A percentile compares a stretch with the other conserved stretches of the same genome.
These are phyloP conservation scores for Incurvaria masculella DNA, from an alignment of 2,888 invertebrate genomes.

Conservation along the genomic window DNA sequence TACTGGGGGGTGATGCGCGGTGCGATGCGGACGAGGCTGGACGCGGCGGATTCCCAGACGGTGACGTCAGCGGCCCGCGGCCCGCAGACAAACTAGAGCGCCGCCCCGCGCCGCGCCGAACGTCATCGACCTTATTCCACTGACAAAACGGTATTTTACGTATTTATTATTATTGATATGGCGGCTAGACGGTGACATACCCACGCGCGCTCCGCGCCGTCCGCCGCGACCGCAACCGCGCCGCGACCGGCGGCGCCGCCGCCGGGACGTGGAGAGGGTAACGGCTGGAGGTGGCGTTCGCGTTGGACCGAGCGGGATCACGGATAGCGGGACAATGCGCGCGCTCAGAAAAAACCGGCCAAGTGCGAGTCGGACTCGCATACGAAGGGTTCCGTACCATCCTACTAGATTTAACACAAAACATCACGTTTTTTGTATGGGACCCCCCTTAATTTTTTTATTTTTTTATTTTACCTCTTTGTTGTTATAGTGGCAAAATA, in stretches of 20 bases:
- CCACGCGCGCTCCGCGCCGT: conserved; percentile 39
- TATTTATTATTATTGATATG: conserved; percentile 49
- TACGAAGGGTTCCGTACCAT: too few relatives aligned
- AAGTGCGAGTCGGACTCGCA: too few relatives aligned
- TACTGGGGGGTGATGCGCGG: conserved; percentile 38
- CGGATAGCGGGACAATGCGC: too few relatives aligned
- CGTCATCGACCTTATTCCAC: not conserved
- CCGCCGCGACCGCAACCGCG: conserved; percentile 31
- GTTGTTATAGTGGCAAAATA: too few relatives aligned
- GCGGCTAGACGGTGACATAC: conserved; percentile 51
- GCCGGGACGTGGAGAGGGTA: conserved; percentile 4
- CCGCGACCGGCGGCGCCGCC: conserved; percentile 18
- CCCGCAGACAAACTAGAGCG: conserved; percentile 49
- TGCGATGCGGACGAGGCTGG: conserved; percentile 18
- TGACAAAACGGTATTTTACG: conserved; percentile 31
- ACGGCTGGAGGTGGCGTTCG: conserved; percentile 5
- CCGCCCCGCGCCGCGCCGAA: conserved; percentile 20
- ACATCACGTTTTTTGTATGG: too few relatives aligned
- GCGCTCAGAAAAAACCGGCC: too few relatives aligned
- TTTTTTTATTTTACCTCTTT: too few relatives aligned
- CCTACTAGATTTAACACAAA: too few relatives aligned
- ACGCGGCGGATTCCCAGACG: conserved; percentile 48
- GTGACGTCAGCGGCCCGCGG: conserved; percentile 42
- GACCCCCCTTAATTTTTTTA: too few relatives aligned
- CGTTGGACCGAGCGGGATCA: conserved; percentile 10